Conservation (phyloP, 1,140 invertebrate species). For the Glomeris maerens region DNA sequence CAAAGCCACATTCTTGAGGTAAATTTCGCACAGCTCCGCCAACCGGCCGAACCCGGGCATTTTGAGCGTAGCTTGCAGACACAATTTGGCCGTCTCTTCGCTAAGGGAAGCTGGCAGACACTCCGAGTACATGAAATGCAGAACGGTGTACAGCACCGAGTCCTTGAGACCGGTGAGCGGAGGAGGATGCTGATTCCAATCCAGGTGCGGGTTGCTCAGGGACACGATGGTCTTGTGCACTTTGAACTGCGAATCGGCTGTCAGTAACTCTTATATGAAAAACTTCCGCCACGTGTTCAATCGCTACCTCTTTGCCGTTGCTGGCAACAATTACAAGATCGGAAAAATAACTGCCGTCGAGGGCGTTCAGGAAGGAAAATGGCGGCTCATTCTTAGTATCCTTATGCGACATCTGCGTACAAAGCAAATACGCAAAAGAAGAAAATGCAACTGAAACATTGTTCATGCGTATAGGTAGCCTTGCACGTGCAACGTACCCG, state of each 20-base stretch:
- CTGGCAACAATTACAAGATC: constrained; percentile 40
- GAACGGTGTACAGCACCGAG: constrained; percentile 40
- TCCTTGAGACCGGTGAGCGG: constrained; percentile 38
- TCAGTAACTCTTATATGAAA: background rate
- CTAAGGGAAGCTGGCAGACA: constrained; percentile 40
- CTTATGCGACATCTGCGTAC: constrained; percentile 22
- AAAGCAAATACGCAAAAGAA: background rate
- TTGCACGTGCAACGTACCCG: constrained; percentile 33
- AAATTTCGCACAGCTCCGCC: constrained; percentile 40
- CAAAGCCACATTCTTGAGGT: constrained; percentile 43
- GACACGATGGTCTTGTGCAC: constrained; percentile 44
- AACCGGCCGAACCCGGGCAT: constrained; percentile 39
- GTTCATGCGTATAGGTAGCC: constrained; percentile 21
- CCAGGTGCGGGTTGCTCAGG: constrained; percentile 38
- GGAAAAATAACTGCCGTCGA: constrained; percentile 47
- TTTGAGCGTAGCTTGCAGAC: constrained; percentile 35
- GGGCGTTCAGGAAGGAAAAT: constrained; percentile 44
- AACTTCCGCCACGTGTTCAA: background rate
- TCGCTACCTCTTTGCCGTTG: constrained; percentile 37
- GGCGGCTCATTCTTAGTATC: constrained; percentile 31
- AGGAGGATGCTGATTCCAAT: constrained; percentile 32
- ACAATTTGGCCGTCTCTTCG: constrained; percentile 39
- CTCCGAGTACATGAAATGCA: constrained; percentile 49
- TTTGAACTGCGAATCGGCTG: constrained; percentile 36
- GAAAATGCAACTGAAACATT: background rate